Evolutionary conservation across 2,113 vertebrate genomes (phyloP).

Genomic region (Hippocampus zosterae): DNA sequence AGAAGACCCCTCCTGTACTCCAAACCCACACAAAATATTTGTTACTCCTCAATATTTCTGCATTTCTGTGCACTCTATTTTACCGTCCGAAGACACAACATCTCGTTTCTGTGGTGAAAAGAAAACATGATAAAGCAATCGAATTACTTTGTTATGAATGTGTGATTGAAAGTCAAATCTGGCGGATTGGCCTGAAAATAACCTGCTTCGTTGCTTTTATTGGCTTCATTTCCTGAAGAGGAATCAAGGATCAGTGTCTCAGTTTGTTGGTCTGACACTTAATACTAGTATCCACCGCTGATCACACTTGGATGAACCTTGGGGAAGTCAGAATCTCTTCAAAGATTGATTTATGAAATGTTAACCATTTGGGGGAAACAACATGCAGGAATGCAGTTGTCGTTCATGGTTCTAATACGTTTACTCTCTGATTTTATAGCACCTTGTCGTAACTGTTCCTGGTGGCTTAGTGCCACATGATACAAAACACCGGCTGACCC

Average conservation of each 20-base stretch:
- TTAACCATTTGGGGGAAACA: not conserved
- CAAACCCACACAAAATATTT: no score
- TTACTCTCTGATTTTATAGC: not conserved
- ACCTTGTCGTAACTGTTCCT: not conserved
- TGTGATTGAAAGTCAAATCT: not conserved
- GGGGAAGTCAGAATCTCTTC: not conserved
- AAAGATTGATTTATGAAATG: not conserved
- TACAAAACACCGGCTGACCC: not conserved
- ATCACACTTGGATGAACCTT: constrained; percentile 3
- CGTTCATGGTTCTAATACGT: not conserved
- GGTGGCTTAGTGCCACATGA: not conserved
- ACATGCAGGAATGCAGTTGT: not conserved
- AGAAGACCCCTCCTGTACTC: no score
- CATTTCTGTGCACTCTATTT: not conserved
- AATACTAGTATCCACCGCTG: not conserved
- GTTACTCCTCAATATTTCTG: not conserved
- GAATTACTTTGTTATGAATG: not conserved
- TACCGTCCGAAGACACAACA: not conserved
- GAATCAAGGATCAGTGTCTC: not conserved
- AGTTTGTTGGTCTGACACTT: not conserved
- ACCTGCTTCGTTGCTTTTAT: not conserved
- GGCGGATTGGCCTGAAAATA: not conserved
- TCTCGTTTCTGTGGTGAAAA: not conserved
- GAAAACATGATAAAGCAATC: not conserved
- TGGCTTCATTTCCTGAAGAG: not conserved